Conservation (phyloP, 2,888 invertebrate species). For the Scaptomyza flava region DNA sequence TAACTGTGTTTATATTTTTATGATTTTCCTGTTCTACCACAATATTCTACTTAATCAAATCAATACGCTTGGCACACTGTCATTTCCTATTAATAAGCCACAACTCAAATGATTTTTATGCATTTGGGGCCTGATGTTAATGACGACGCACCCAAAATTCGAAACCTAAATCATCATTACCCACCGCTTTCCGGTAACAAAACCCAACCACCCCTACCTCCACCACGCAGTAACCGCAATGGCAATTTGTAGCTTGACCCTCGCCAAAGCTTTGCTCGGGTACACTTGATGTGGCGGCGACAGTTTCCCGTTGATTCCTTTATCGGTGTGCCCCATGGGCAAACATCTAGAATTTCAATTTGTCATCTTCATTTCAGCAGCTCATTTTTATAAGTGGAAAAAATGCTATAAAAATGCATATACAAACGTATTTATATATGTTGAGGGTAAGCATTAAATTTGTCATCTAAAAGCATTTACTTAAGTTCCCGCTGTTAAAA, state of each 20-base stretch:
- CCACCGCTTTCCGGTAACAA: conserved; percentile 13
- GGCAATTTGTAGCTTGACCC: conserved; percentile 58
- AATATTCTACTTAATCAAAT: neutral
- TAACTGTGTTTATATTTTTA: no score
- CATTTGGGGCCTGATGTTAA: conserved; percentile 41
- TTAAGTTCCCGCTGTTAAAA: conserved; percentile 23
- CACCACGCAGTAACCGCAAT: conserved; percentile 39
- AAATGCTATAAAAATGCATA: neutral
- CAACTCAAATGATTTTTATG: neutral
- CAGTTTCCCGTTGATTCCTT: conserved; percentile 62
- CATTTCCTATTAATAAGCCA: neutral
- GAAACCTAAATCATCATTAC: conserved; percentile 30
- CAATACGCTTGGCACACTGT: conserved; percentile 1
- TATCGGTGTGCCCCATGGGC: conserved; percentile 29
- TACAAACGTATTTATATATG: neutral
- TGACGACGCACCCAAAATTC: conserved; percentile 42
- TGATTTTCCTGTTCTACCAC: neutral
- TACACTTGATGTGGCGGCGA: conserved; percentile 12
- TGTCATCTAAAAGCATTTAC: conserved; percentile 47
- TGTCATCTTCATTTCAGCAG: conserved; percentile 53
- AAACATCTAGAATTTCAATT: conserved; percentile 75
- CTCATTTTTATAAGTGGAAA: conserved; percentile 11
- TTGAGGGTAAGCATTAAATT: conserved; percentile 35
- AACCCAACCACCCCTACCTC: neutral
- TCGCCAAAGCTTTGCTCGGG: conserved; percentile 22